Evolutionary conservation across 2,888 invertebrate species (phyloP).

Genomic region (Brenthis ino): DNA sequence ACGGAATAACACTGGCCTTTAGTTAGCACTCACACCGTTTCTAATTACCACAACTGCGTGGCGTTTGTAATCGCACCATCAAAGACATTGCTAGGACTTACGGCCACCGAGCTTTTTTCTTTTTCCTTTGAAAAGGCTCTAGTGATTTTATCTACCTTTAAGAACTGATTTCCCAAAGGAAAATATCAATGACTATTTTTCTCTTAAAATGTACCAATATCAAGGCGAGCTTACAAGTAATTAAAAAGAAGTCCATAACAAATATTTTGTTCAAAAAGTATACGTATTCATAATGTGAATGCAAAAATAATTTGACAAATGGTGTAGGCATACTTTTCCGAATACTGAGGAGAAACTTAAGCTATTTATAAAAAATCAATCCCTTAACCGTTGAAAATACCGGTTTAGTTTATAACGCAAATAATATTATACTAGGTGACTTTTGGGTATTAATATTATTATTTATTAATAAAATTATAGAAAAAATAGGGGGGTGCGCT

Average conservation of each 20-base stretch:
- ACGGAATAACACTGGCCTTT: constrained; percentile 31
- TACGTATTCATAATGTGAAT: no score
- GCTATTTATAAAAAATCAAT: no score
- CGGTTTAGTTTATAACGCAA: no score
- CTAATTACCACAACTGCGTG: constrained; percentile 57
- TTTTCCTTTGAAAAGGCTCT: constrained; percentile 42
- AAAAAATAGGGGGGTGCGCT: no score
- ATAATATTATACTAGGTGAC: no score
- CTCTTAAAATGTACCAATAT: constrained; percentile 7
- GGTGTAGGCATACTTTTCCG: no score
- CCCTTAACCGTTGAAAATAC: no score
- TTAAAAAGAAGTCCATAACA: constrained; percentile 5
- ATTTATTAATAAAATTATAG: no score
- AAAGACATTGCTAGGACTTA: constrained; percentile 50
- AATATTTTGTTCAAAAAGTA: not conserved
- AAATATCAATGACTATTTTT: constrained; percentile 19
- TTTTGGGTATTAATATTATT: no score
- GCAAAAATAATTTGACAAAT: no score
- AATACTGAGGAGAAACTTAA: no score
- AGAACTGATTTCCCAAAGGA: constrained; percentile 31
- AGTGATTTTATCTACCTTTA: constrained; percentile 39
- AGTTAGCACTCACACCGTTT: constrained; percentile 48
- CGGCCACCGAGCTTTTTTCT: constrained; percentile 40
- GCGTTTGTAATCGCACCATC: constrained; percentile 52
- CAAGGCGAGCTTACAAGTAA: constrained; percentile 1